Base-by-base conservation (phyloP, 1,140 invertebrate genomes). In the Caenorhabditis remanei region DNA sequence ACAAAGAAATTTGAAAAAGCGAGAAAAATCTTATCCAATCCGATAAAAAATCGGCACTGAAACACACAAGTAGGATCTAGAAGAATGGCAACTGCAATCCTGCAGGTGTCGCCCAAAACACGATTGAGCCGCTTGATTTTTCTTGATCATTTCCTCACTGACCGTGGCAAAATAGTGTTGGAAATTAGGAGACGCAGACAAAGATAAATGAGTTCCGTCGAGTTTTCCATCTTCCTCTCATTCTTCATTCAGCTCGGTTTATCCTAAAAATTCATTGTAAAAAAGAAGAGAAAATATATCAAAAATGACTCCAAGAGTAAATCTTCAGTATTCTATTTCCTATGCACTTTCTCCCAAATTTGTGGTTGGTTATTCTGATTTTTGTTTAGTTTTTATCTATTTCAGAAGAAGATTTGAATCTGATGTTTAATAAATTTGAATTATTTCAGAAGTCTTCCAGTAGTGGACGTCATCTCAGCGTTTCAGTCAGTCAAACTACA, bases 141-240 rank as follows among this genome's bases (percentile, higher is more conserved):
- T 79, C 43, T 79, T 79, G 43, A 79, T 79, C 71, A 79, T 13
- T 13, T n/a, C 11, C 11, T 6, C 71, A 14, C 21, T 79, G 71
- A 79, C 46, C 71, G 41, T 50, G 19, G 32, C 9, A n/a, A 32
- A 79, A 79, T 79, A 79, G 71, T 50, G 46, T 79, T 24, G 32
- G 46, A 32, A 53, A 79, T 53, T 7, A 21, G 53, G 71, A 50
- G 6, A 50, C 71, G 43, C 71, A 79, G 71, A 79, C 71, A 53
- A 79, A 79, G 71, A 79, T 79, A 79, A 79, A 79, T 79, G 71
- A 79, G 71, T 79, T 79, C 71, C 71, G 71, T 24, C 71, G 71
- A 8, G 71, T 46, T 79, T 79, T 79, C 32, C 71, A 43, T 79
- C 46, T 50, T 41, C 71, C 9, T 11, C 71, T 48, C 71, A 79